These are phyloP conservation scores for Ammospiza nelsoni DNA, from an alignment of 2,113 vertebrate species.

Conservation along the genomic window DNA sequence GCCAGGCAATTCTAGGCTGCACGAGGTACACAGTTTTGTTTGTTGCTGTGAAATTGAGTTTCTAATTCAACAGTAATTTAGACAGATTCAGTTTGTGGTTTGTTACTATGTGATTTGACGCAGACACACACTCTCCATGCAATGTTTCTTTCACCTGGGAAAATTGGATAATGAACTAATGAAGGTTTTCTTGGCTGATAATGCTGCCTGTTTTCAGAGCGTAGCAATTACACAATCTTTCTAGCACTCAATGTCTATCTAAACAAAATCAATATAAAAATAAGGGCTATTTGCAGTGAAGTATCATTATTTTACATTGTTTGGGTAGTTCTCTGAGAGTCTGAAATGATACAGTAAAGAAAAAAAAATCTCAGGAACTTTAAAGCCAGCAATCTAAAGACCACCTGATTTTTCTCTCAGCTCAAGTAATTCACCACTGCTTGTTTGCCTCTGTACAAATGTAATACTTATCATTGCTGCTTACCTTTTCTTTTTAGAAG, in stretches of 20 bases:
- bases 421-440: neutral
- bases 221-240: slow-evolving; percentile 31
- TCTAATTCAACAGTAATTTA: slow-evolving; percentile 42
- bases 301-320: neutral
- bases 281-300: slow-evolving; percentile 30
- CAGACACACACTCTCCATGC: neutral
- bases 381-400: neutral
- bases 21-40: neutral
- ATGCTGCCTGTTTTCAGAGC: slow-evolving; percentile 13
- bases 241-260: neutral
- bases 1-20: neutral
- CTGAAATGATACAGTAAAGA: neutral
- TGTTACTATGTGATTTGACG: slow-evolving; percentile 56
- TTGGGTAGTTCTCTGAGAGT: neutral
- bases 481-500: neutral
- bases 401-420: neutral
- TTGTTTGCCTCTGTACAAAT: neutral
- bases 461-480: neutral
- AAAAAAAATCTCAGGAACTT: neutral
- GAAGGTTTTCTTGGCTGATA: slow-evolving; percentile 59
- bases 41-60: neutral
- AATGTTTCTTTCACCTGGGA: slow-evolving; percentile 63
- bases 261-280: slow-evolving; percentile 12
- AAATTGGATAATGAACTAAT: slow-evolving; percentile 54
- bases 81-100: slow-evolving; percentile 25